Evolutionary conservation across 53 echinoderm and acorn worm genomes (phyloP).

Genomic region (Apostichopus leukothele): DNA sequence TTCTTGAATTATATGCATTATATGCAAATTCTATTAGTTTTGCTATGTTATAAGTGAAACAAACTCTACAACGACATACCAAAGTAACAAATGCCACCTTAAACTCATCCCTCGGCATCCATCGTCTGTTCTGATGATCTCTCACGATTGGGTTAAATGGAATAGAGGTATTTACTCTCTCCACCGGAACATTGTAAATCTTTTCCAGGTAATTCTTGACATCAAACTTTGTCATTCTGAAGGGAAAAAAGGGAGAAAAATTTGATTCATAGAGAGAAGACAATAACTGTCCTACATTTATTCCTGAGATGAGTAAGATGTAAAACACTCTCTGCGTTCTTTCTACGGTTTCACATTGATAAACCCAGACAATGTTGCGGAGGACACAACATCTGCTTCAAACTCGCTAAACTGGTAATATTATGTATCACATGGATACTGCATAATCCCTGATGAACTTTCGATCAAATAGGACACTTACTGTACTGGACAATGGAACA

Average conservation of each 20-base stretch:
- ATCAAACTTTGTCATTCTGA: slow-evolving; percentile 97
- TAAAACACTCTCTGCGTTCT: too few species aligned
- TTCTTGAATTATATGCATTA: too few species aligned
- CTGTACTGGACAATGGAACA: slow-evolving; percentile 83
- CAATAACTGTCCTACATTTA: too few species aligned
- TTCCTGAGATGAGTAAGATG: too few species aligned
- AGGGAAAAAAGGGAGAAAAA: too few species aligned
- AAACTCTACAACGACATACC: slow-evolving; percentile 52
- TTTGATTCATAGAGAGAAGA: too few species aligned
- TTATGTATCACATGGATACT: too few species aligned
- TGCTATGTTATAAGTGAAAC: neutral
- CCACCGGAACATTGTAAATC: slow-evolving; percentile 81
- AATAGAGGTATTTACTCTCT: slow-evolving; percentile 75
- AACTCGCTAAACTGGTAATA: neutral
- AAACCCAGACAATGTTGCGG: neutral
- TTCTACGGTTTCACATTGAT: neutral
- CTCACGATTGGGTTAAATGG: slow-evolving; percentile 61
- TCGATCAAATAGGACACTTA: slow-evolving; percentile 42
- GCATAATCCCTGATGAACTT: too few species aligned
- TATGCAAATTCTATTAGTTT: too few species aligned
- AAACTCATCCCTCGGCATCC: slow-evolving; percentile 80
- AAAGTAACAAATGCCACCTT: slow-evolving; percentile 84
- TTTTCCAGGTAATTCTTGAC: slow-evolving; percentile 83
- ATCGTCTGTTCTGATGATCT: slow-evolving; percentile 74
- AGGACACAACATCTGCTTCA: neutral